Evolutionary conservation across 2,797 vertebrate genomes (phyloP).

Genomic region (Sebastes nivosus): DNA sequence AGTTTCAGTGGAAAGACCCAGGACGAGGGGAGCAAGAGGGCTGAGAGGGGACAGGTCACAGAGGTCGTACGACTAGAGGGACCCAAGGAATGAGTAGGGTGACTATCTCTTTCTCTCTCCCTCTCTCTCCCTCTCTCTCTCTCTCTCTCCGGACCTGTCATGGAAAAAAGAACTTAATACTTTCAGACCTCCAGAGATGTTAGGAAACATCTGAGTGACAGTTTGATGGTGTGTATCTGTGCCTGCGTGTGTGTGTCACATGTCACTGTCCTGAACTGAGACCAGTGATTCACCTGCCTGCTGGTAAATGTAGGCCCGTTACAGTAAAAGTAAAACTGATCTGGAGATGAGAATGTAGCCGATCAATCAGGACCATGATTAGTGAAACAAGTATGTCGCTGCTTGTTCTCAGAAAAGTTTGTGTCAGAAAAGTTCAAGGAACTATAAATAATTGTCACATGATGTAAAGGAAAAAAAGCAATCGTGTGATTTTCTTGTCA

Average conservation of each 20-base stretch:
- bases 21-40: not conserved
- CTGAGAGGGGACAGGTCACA: conserved; percentile 52
- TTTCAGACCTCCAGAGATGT: conserved; percentile 49
- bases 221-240: conserved; percentile 36
- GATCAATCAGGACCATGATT: not conserved
- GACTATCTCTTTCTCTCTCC: not conserved
- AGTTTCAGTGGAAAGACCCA: conserved; percentile 53
- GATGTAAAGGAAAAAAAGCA: not conserved
- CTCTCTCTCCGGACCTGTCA: conserved; percentile 33
- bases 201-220: conserved; percentile 50
- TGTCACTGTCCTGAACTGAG: conserved; percentile 27
- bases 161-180: conserved; percentile 65
- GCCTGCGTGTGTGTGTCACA: conserved; percentile 17
- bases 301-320: not conserved
- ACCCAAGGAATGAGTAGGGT: conserved; percentile 40
- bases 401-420: conserved; percentile 2
- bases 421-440: conserved; percentile 10
- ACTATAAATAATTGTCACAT: conserved; percentile 37
- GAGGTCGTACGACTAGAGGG: conserved; percentile 49
- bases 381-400: not conserved
- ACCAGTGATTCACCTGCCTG: conserved; percentile 3
- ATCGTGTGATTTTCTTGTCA: conserved; percentile 32
- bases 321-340: not conserved
- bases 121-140: no score
- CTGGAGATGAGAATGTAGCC: not conserved